phyloP scores from a whole-genome alignment of 2,797 vertebrate species.

The Phataginus tricuspis region DNA sequence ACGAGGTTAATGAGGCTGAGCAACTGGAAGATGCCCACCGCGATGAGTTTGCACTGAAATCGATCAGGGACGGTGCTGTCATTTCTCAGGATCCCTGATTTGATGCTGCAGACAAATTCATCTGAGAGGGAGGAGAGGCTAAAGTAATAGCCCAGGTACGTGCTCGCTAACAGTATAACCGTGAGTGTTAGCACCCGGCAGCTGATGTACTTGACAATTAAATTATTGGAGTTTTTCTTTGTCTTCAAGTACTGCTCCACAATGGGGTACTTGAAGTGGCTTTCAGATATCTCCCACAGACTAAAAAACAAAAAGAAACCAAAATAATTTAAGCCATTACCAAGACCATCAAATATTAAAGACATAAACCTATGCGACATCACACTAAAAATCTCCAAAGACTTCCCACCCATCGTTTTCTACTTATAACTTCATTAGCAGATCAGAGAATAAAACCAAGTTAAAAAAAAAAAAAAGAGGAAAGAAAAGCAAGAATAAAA shows the following conservation, averaged over 20 bases:
- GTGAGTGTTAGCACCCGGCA: constrained; percentile 90
- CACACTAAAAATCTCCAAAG: neutral
- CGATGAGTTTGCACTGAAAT: constrained; percentile 96
- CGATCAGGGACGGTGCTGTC: constrained; percentile 90
- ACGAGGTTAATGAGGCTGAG: constrained; percentile 94
- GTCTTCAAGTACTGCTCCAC: constrained; percentile 96
- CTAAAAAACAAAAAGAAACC: constrained; percentile 80
- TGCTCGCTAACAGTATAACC: constrained; percentile 89
- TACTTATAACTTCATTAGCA: neutral
- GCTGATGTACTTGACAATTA: constrained; percentile 91
- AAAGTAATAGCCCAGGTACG: constrained; percentile 95
- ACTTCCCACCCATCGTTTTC: neutral
- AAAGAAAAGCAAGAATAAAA: neutral
- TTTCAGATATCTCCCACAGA: constrained; percentile 91
- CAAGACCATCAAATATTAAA: neutral
- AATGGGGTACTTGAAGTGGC: constrained; percentile 94
- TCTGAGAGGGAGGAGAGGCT: constrained; percentile 92
- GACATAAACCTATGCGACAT: neutral
- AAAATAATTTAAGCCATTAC: neutral
- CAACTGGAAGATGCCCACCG: constrained; percentile 94
- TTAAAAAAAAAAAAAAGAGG: neutral
- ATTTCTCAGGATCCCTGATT: constrained; percentile 90
- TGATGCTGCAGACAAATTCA: constrained; percentile 93
- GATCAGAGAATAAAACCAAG: neutral
- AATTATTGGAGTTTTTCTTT: constrained; percentile 87